Percentiles rank a stretch among this genome's conserved stretches.
phyloP scores from a whole-genome alignment of 30 jellyfish, hydroid and myxozoan species.

The Clytia hemisphaerica region DNA sequence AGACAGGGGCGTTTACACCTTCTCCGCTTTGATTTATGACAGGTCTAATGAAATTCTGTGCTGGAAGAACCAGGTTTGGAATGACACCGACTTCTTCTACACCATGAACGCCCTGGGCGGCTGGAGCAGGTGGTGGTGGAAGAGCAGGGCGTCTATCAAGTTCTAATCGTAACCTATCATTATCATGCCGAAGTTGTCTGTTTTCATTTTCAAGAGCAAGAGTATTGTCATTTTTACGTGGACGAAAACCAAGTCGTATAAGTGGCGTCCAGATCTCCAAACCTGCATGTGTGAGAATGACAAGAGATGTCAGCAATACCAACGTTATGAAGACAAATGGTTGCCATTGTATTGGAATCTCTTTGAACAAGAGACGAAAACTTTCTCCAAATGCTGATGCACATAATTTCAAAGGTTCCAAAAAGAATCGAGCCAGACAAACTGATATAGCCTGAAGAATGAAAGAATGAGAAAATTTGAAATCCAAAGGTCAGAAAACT shows the following conservation, averaged over 20 bases:
- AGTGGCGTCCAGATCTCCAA: slow-evolving; percentile 32
- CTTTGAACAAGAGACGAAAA: slow-evolving; percentile 48
- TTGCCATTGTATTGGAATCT: slow-evolving; percentile 48
- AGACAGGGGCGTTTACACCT: no score
- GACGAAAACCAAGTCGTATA: slow-evolving; percentile 25
- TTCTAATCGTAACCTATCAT: no score
- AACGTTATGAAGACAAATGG: slow-evolving; percentile 20
- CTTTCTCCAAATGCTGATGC: slow-evolving; percentile 51
- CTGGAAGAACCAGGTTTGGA: no score
- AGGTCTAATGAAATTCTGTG: no score
- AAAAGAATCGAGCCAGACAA: slow-evolving; percentile 39
- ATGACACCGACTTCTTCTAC: no score
- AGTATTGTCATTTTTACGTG: no score
- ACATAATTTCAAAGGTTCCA: slow-evolving; percentile 43
- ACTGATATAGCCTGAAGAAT: slow-evolving; percentile 54
- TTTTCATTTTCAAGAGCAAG: no score
- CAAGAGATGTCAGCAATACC: not conserved
- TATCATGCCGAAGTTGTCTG: no score
- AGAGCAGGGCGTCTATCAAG: no score
- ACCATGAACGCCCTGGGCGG: no score
- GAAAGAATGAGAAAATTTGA: slow-evolving; percentile 23
- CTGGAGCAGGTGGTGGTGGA: no score
- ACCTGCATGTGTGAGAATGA: slow-evolving; percentile 15
- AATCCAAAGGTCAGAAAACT: slow-evolving; percentile 22
- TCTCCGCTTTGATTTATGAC: no score